A percentile compares a stretch with the other conserved stretches of the same genome.
These are phyloP conservation scores for Psilopsiagon aurifrons DNA, from an alignment of 2,113 vertebrate genomes.

Conservation along the genomic window DNA sequence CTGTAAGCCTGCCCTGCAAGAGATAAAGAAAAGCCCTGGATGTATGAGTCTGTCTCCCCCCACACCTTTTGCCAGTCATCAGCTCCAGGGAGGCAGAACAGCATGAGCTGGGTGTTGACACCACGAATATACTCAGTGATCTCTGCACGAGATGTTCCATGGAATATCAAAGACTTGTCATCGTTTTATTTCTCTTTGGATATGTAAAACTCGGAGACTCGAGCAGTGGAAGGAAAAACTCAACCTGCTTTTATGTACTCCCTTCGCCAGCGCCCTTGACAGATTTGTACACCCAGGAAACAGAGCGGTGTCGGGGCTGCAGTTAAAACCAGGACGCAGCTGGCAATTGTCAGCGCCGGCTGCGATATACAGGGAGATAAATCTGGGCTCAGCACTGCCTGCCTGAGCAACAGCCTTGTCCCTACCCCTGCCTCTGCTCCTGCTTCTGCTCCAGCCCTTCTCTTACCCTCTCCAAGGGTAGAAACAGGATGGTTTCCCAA, in stretches of 20 bases:
- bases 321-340: background rate
- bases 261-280: background rate
- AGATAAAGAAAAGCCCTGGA: accelerated
- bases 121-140: background rate
- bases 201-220: background rate
- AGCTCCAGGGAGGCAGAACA: background rate
- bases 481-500: background rate
- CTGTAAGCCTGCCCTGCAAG: background rate
- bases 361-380: background rate
- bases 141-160: background rate
- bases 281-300: background rate
- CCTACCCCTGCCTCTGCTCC: background rate
- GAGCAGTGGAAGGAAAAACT: background rate
- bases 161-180: background rate
- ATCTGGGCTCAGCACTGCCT: background rate
- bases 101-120: background rate
- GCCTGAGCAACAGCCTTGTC: background rate
- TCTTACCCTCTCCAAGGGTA: accelerated
- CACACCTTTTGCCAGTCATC: background rate
- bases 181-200: background rate
- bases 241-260: background rate
- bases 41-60: background rate
- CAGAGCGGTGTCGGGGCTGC: background rate
- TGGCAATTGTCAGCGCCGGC: background rate
- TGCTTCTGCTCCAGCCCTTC: no score